Base-by-base conservation (phyloP, 2,888 invertebrate genomes). In the Eledone cirrhosa region DNA sequence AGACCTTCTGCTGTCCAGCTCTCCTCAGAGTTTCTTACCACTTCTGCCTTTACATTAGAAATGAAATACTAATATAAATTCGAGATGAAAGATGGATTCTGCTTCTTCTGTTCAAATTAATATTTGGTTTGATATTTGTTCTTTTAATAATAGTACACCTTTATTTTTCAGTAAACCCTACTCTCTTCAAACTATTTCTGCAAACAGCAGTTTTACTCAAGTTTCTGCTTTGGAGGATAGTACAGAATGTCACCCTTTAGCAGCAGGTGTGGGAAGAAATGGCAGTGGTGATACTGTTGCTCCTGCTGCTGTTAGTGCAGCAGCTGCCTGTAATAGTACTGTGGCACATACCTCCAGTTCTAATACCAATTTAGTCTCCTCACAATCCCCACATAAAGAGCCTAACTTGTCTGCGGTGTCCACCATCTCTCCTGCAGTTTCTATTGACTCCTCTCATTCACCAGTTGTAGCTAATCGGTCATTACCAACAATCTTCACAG, bases 131-230 rank as follows among this genome's bases (percentile, higher is more conserved):
- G 11, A 41, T 41, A 41, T 41, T 41, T 41, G 11, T 2, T 8
- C 41, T 41, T 41, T 2, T 41, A 11, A 41, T 41, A 41, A 41
- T 41, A 11, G 11, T 41, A 41, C 11, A 11, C 11, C 5, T 41
- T 41, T 41, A 41, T 69, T 29, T 22, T 41, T n/a, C 72, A 72
- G 72, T 72, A 72, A 72, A 33, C 72, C 72, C 22, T 41, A 72
- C 41, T 76, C 76, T 76, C 76, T 76, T 3, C 76, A 76, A 47
- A 76, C 48, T 22, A 76, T 47, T 27, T 76, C 48, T 76, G 16
- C 76, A 48, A 76, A 76, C 11, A 88, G 88, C 79, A 88, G 88
- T 77, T 88, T 90, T 74, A 90, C 89, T 13, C 86, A 87, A 27
- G 88, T 88, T 41, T 86, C 88, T 0, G 86, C 86, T 22, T 83